Conservation (phyloP, 2,888 invertebrate genomes). For the Cantharis nigra region DNA sequence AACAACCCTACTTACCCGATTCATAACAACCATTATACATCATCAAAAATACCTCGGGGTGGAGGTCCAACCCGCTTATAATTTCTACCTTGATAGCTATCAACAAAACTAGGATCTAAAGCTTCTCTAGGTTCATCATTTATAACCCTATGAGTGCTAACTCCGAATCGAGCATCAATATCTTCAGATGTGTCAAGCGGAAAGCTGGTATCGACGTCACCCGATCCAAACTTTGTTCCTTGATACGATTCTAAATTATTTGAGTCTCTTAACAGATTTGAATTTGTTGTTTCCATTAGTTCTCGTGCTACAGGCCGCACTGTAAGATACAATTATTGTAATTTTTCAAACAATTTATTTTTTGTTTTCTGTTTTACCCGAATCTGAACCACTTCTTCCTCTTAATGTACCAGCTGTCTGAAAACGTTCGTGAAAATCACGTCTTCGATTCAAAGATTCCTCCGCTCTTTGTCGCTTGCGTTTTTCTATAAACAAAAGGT, state of each 20-base stretch:
- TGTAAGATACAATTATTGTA: constrained; percentile 36
- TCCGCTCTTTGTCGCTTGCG: constrained; percentile 80
- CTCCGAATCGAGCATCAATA: constrained; percentile 68
- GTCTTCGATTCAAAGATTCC: constrained; percentile 75
- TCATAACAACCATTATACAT: constrained; percentile 62
- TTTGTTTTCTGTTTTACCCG: constrained; percentile 51
- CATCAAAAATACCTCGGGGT: constrained; percentile 81
- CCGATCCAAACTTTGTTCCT: constrained; percentile 51
- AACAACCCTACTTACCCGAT: background rate
- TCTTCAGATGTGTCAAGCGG: constrained; percentile 51
- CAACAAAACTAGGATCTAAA: constrained; percentile 49
- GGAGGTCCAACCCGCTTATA: constrained; percentile 66
- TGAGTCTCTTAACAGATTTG: constrained; percentile 78
- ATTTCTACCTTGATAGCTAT: constrained; percentile 51
- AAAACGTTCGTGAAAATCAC: constrained; percentile 74
- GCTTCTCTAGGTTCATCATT: constrained; percentile 49
- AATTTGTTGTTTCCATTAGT: constrained; percentile 72
- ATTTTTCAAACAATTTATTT: background rate
- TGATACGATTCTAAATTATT: constrained; percentile 74
- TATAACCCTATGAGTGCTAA: constrained; percentile 62
- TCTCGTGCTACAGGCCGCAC: constrained; percentile 60
- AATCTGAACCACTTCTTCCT: constrained; percentile 56
- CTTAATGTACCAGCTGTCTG: constrained; percentile 55
- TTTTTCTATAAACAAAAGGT: constrained; percentile 63
- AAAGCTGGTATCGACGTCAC: constrained; percentile 50